Base-by-base conservation (phyloP, 1,140 invertebrate species). In the Sogatella furcifera region DNA sequence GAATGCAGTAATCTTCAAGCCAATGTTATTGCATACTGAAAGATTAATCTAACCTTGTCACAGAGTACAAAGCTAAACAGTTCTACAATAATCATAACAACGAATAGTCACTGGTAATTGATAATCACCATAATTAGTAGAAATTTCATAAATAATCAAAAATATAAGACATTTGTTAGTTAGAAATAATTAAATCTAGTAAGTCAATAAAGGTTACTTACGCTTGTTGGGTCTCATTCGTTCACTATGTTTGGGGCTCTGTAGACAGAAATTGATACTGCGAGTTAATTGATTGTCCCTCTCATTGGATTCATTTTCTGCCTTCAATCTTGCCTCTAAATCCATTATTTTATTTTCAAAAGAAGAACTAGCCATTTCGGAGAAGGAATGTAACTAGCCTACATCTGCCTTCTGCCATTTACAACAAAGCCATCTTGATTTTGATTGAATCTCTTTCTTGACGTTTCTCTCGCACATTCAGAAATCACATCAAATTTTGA, bases 341-440 rank as follows among this genome's bases (percentile, higher is more conserved):
- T 81, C 81, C 65, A 82, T 74, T 67, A 86, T 78, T 74, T 81
- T 84, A 63, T 76, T 79, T 69, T 77, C 79, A 68, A 83, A 73
- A 63, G 76, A 73, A 60, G 75, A 77, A 62, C 61, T 69, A 54
- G 65, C 68, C 70, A 71, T 72, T 57, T 55, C 54, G 21, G 58
- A 11, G 5, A 24, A 42, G 54, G 22, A 53, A 19, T 22, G 60
- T 59, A 58, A 22, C 14, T 54, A 63, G 15, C 52, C 34, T 38
- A 38, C 34, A 38, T 38, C 11, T 38, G 34, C 34, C 57, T 62
- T 52, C 53, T 62, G 44, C 58, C 61, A 65, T 62, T 57, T 60
- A 59, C 38, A 43, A 38, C 62, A 60, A 46, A 15, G 41, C 55
- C 61, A 58, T 58, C 38, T 57, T 49, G 46, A 49, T 49, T 49